These are phyloP conservation scores for Parazoanthus darwini DNA, from an alignment of 92 coral and sea anemone genomes.

Conservation along the genomic window DNA sequence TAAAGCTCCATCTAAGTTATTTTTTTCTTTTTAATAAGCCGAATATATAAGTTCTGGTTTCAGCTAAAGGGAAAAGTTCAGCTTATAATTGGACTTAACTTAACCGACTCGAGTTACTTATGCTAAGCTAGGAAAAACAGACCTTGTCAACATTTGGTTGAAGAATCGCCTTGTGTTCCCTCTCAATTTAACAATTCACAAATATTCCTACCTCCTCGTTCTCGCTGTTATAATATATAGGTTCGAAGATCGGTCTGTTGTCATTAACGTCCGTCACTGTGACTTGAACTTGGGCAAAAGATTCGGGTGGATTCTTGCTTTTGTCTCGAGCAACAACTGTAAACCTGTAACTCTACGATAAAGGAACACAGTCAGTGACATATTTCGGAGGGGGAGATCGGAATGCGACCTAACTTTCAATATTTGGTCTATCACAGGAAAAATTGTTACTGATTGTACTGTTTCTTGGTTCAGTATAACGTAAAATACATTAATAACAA, in stretches of 20 bases:
- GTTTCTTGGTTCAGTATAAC: no score
- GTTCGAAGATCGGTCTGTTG: constrained; percentile 55
- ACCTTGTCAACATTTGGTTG: background rate
- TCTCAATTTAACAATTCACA: background rate
- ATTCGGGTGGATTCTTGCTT: constrained; percentile 42
- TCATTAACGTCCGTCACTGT: constrained; percentile 62
- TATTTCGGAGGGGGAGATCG: background rate
- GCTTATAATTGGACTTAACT: no score
- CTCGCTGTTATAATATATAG: constrained; percentile 22
- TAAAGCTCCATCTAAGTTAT: no score
- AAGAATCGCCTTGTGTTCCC: background rate
- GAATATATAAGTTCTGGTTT: no score
- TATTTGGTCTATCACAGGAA: no score
- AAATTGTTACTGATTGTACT: no score
- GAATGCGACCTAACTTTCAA: background rate
- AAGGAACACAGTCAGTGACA: background rate
- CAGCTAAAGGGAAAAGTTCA: no score
- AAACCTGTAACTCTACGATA: constrained; percentile 49
- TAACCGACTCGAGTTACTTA: background rate
- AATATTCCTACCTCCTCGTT: constrained; percentile 7
- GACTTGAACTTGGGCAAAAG: constrained; percentile 40
- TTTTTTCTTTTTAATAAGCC: no score
- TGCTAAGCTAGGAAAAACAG: background rate
- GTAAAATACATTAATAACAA: no score
- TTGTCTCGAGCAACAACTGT: constrained; percentile 60